Evolutionary conservation across 2,113 vertebrate species (phyloP).

Genomic region (Chascanopsetta lugubris): DNA sequence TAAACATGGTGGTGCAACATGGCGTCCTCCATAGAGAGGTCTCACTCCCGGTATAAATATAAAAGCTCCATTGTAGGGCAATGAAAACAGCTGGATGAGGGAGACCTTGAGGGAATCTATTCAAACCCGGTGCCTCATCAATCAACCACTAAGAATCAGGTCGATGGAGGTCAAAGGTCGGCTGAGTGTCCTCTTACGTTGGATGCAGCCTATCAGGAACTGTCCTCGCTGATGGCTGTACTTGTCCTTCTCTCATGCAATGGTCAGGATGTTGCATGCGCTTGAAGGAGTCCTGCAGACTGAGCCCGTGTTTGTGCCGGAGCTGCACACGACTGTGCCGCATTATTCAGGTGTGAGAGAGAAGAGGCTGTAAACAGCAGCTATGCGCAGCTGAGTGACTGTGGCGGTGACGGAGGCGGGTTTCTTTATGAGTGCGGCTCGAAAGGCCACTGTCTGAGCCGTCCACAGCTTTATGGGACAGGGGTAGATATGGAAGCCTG

Average conservation of each 20-base stretch:
- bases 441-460: constrained; percentile 25
- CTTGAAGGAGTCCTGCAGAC: background rate
- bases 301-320: background rate
- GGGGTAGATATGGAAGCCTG: constrained; percentile 41
- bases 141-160: too few species aligned
- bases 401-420: constrained; percentile 26
- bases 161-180: too few species aligned
- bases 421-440: constrained; percentile 41
- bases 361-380: constrained; percentile 19
- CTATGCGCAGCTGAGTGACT: constrained; percentile 24
- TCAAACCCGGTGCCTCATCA: too few species aligned
- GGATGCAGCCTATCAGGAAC: background rate
- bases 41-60: too few species aligned
- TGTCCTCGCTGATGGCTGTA: background rate
- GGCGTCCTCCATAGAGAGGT: too few species aligned
- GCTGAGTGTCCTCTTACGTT: too few species aligned
- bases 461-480: constrained; percentile 45
- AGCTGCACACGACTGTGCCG: background rate
- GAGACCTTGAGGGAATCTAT: too few species aligned
- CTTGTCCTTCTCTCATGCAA: background rate
- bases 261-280: background rate
- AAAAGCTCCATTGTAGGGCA: too few species aligned
- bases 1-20: too few species aligned
- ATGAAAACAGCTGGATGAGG: too few species aligned
- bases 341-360: constrained; percentile 12